A percentile compares a stretch with the other conserved stretches of the same genome.
Evolutionary conservation across 1,140 invertebrate genomes (phyloP).

Genomic region (Cydia splendana): DNA sequence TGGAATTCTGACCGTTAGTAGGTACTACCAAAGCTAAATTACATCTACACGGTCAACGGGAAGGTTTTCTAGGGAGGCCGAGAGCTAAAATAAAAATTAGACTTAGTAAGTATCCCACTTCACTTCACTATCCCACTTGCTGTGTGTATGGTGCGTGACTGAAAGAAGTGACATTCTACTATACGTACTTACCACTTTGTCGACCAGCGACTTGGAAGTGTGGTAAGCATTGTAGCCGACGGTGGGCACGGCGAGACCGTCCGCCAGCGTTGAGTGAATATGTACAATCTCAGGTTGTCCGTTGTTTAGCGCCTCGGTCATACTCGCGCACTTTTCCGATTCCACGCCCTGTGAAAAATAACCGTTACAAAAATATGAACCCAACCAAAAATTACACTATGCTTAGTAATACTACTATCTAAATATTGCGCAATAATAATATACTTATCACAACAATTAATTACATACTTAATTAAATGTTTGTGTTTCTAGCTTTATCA

Average conservation of each 20-base stretch:
- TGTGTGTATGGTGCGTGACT: neutral
- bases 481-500: too few relatives aligned
- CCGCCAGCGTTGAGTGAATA: constrained; percentile 90
- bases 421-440: too few relatives aligned
- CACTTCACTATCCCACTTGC: too few relatives aligned
- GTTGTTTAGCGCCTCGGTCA: constrained; percentile 86
- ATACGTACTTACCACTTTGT: constrained; percentile 86
- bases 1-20: too few relatives aligned
- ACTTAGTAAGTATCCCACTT: too few relatives aligned
- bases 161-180: neutral
- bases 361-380: neutral
- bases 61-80: too few relatives aligned
- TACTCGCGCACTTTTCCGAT: constrained; percentile 93
- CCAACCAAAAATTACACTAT: neutral
- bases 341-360: constrained; percentile 91
- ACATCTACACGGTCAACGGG: too few relatives aligned
- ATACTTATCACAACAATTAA: too few relatives aligned
- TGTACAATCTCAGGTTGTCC: constrained; percentile 85
- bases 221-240: constrained; percentile 94
- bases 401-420: too few relatives aligned
- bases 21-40: too few relatives aligned
- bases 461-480: too few relatives aligned
- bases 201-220: constrained; percentile 88
- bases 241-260: constrained; percentile 94
- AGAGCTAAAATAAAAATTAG: too few relatives aligned